Evolutionary conservation across 2,797 vertebrate species (phyloP), one percentile per base, ranked within the genome.

Genomic region (Tapera naevia): DNA sequence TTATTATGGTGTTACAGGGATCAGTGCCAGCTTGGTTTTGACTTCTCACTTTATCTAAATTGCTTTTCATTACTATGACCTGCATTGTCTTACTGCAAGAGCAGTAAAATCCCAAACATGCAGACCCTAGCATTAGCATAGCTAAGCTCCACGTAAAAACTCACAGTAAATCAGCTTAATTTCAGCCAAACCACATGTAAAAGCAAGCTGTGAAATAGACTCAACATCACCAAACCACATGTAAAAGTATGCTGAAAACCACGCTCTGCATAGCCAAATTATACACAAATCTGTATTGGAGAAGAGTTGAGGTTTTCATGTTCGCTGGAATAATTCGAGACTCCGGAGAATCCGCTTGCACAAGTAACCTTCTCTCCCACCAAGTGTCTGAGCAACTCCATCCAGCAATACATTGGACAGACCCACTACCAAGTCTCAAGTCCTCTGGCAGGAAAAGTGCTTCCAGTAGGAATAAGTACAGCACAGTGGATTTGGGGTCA

Each of bases 181-280:
- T 88, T 64, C 80, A 92, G 94, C 95, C 94, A 96, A 96, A 87
- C 94, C 96, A 96, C 95, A 95, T 93, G 91, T 94, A 87, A 96
- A 90, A 94, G 89, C 88, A 91, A 96, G 86, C 96, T 96, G 95
- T 93, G 91, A 96, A 95, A 80, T 64, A 92, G 60, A 41, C 78
- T 57, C 74, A 16, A 2, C 57, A 13, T 57, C 5, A 37, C 95
- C 96, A 96, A 95, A 92, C 95, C 96, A 94, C 95, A 93, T 82
- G 94, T 93, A 58, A 96, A 81, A 96, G 64, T 92, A 88, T 2
- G 22, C 78, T 91, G 88, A 88, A 82, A 97, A 37, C 53, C 91
- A 90, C 80, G 78, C 86, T 95, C 71, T 27, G 3, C 66, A 46
- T 28, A 60, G 80, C 67, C 86, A 91, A 76, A 80, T 86, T 64